Percentiles rank a stretch among this genome's conserved stretches.
Conservation (phyloP, 2,888 invertebrate genomes). For the Rotaria sp. region DNA sequence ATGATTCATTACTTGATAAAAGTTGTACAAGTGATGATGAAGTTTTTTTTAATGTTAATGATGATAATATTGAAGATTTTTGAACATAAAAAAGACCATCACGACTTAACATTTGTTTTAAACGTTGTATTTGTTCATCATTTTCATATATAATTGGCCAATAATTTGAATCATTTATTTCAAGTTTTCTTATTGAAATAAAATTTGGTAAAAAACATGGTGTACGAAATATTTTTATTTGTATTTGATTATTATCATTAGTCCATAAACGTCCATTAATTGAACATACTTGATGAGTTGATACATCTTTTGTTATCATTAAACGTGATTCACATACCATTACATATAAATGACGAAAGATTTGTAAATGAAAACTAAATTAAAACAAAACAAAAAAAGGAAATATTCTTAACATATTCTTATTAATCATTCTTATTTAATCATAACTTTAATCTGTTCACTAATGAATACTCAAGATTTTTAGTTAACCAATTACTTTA, state of each 20-base stretch:
- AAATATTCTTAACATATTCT: too few species aligned
- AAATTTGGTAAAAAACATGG: conserved; percentile 24
- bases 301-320: conserved; percentile 74
- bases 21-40: conserved; percentile 15
- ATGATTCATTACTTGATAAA: not conserved
- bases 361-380: conserved; percentile 86
- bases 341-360: conserved; percentile 88
- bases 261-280: not conserved
- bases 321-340: conserved; percentile 82
- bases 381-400: too few species aligned
- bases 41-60: not conserved
- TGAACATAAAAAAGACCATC: conserved; percentile 19
- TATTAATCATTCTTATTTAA: too few species aligned
- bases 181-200: not conserved
- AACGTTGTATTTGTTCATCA: conserved; percentile 15
- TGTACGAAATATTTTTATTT: not conserved
- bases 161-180: not conserved
- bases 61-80: conserved; percentile 21
- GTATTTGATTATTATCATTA: not conserved
- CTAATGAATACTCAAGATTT: too few species aligned
- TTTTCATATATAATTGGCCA: not conserved
- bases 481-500: too few species aligned
- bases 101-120: conserved; percentile 25
- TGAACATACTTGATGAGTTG: conserved; percentile 13
- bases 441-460: too few species aligned